A percentile compares a stretch with the other conserved stretches of the same genome.
Conservation (phyloP, 2,888 invertebrate genomes). For the Homarus gammarus region DNA sequence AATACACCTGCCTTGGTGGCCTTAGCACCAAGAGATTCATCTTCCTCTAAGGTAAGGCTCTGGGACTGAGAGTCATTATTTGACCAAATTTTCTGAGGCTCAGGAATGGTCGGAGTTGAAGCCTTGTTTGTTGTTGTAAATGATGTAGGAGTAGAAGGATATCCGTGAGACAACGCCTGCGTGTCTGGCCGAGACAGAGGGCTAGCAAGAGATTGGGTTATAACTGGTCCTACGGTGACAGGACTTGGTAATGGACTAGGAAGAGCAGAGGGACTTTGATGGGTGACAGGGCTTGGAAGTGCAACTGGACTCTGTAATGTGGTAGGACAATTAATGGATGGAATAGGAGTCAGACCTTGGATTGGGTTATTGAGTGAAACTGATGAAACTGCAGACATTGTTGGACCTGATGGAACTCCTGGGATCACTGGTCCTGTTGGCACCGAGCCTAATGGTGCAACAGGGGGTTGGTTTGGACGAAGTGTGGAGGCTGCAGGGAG, state of each 20-base stretch:
- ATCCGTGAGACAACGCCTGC: conserved; percentile 51
- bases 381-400: conserved; percentile 22
- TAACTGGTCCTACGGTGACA: conserved; percentile 22
- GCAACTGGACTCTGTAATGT: conserved; percentile 37
- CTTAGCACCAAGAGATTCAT: conserved; percentile 73
- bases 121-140: conserved; percentile 48
- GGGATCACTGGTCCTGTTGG: conserved; percentile 21
- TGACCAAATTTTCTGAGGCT: conserved; percentile 63
- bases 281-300: conserved; percentile 35
- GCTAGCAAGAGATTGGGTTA: conserved; percentile 48
- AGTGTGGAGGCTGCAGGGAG: conserved; percentile 89
- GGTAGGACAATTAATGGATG: conserved; percentile 52
- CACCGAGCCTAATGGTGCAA: conserved; percentile 45
- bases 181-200: conserved; percentile 59
- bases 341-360: conserved; percentile 42
- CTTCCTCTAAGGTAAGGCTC: conserved; percentile 74
- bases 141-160: conserved; percentile 37
- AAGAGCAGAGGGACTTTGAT: conserved; percentile 32
- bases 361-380: conserved; percentile 22
- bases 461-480: conserved; percentile 83
- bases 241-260: conserved; percentile 55
- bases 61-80: conserved; percentile 68
- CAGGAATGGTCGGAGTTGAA: conserved; percentile 62
- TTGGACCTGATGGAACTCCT: conserved; percentile 11
- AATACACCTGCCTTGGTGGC: conserved; percentile 75